phyloP scores from a whole-genome alignment of 2,113 vertebrate genomes.

The Hippocampus abdominalis region DNA sequence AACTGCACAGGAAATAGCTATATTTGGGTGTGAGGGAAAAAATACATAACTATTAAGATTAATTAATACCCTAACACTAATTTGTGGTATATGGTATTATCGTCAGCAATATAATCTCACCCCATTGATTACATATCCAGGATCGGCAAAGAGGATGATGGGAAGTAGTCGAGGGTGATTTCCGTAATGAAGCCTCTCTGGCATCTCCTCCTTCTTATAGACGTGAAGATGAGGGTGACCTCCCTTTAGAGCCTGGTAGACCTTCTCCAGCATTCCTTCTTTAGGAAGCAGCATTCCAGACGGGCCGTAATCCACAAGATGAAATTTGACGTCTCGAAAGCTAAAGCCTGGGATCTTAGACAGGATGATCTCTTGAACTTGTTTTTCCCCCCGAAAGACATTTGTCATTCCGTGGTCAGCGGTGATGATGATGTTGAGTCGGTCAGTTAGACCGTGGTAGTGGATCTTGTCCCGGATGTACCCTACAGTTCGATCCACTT shows the following conservation, averaged over 20 bases:
- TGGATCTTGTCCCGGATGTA: slow-evolving; percentile 72
- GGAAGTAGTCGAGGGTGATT: slow-evolving; percentile 75
- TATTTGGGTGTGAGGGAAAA: not conserved
- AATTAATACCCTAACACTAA: too few species aligned
- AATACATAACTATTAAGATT: not conserved
- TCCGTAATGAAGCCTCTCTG: slow-evolving; percentile 73
- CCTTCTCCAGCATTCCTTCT: slow-evolving; percentile 78
- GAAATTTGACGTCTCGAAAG: slow-evolving; percentile 78
- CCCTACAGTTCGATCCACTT: slow-evolving; percentile 83
- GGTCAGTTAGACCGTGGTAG: slow-evolving; percentile 50
- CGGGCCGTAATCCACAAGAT: slow-evolving; percentile 85
- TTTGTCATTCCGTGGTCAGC: slow-evolving; percentile 85
- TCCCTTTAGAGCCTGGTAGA: slow-evolving; percentile 73
- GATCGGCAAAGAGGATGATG: slow-evolving; percentile 75
- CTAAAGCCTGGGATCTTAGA: slow-evolving; percentile 67
- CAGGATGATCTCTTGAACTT: slow-evolving; percentile 68
- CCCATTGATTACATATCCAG: slow-evolving; percentile 83
- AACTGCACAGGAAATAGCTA: slow-evolving; percentile 75
- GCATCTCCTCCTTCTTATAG: slow-evolving; percentile 81
- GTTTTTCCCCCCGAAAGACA: slow-evolving; percentile 42
- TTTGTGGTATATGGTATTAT: too few species aligned
- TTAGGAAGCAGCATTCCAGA: slow-evolving; percentile 80
- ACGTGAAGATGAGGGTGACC: slow-evolving; percentile 80
- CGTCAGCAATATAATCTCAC: slow-evolving; percentile 61
- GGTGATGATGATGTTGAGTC: slow-evolving; percentile 81